Base-by-base conservation (phyloP, 1,140 invertebrate species). In the Microplitis demolitor region DNA sequence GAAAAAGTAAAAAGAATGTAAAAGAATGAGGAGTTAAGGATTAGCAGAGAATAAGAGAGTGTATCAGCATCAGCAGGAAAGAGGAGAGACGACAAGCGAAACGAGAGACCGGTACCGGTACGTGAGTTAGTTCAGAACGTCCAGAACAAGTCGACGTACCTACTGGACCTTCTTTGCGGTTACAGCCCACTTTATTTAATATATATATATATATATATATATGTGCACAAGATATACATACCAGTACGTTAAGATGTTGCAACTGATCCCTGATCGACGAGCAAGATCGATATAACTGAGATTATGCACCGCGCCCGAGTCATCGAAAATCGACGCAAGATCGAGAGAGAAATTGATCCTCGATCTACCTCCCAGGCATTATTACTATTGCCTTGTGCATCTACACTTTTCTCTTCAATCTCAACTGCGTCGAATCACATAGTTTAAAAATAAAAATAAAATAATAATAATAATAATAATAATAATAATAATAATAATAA, bases 91-190 rank as follows among this genome's bases (percentile, higher is more conserved):
- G 69, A 67, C 53, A 8, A 24, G 45, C 51, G 34, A 50, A 68
- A 37, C 60, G 68, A 31, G 63, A 71, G 61, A 66, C 51, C 72
- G 69, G 67, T 78, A 81, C 80, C 79, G 80, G 80, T 81, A 80
- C 76, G 74, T 81, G 80, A 81, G 80, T 81, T 78, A 80, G 79
- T 76, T 61, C 74, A 68, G 75, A 77, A 76, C 77, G 79, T 79
- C 77, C 78, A 76, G 73, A 73, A 24, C 50, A 73, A 61, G 76
- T 74, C 72, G 74, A 31, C 5, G 56, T 76, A 72, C 73, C 75
- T 66, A 64, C 71, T 64, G 76, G 79, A 76, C 71, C 24, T 80
- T 76, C 77, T 77, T 74, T 74, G 69, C 76, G 61, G 45, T 77
- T 76, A 76, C 58, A 58, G 11, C 74, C 78, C 74, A 66, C 77